Conservation (phyloP, 2,888 invertebrate genomes). For the Tachina fera region DNA sequence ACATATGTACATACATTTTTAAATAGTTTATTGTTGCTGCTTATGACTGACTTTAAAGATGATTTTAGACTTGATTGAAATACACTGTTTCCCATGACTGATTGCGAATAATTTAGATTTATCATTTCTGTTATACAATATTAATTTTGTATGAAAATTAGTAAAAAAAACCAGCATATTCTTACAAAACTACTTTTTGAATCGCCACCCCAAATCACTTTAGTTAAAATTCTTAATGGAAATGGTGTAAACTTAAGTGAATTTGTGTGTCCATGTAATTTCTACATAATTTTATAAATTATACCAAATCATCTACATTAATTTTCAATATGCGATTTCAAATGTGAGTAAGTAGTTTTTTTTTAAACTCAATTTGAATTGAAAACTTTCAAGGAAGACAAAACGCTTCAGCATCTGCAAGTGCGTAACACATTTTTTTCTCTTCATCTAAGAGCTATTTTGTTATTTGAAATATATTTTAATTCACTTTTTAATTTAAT, state of each 20-base stretch:
- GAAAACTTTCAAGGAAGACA: slow-evolving; percentile 14
- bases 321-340: background rate
- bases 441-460: background rate
- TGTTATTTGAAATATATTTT: background rate
- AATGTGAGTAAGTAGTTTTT: background rate
- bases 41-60: background rate
- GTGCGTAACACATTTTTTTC: background rate
- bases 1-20: slow-evolving; percentile 2
- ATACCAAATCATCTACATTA: background rate
- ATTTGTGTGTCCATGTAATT: too few relatives aligned
- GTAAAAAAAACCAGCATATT: too few relatives aligned
- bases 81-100: slow-evolving; percentile 15
- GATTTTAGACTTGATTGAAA: background rate
- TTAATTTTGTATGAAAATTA: background rate
- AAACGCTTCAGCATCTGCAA: background rate
- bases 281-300: background rate
- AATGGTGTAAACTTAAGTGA: background rate
- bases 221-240: background rate
- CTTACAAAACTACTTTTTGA: too few relatives aligned
- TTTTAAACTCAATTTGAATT: background rate
- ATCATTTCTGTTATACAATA: background rate
- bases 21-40: slow-evolving; percentile 9
- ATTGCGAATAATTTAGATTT: background rate
- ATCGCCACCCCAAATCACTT: too few relatives aligned
- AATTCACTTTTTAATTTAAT: background rate